Conservation (phyloP, 2,113 vertebrate genomes). For the Anseranas semipalmata region DNA sequence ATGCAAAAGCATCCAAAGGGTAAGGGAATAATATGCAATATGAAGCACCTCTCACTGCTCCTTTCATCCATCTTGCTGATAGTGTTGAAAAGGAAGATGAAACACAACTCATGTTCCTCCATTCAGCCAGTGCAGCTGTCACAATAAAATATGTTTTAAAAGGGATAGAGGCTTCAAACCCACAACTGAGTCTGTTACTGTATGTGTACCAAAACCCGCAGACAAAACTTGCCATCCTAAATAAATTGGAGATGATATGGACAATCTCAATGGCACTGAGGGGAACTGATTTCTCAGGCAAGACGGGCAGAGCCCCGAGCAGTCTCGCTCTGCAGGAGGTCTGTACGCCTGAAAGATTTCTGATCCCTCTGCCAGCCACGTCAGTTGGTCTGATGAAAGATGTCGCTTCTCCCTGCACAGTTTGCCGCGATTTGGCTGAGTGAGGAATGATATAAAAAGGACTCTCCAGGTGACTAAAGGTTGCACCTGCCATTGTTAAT, state of each 20-base stretch:
- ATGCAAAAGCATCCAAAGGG: background rate
- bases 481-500: background rate
- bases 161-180: background rate
- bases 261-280: background rate
- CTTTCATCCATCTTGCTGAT: background rate
- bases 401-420: fast-evolving
- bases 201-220: background rate
- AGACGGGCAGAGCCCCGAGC: background rate
- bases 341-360: background rate
- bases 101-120: background rate
- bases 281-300: background rate
- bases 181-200: background rate
- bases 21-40: background rate
- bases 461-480: background rate
- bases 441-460: background rate
- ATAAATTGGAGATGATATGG: background rate
- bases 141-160: background rate
- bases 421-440: background rate
- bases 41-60: background rate
- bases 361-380: background rate
- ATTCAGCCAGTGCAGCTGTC: background rate
- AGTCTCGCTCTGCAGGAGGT: background rate
- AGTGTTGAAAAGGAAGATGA: background rate
- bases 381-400: background rate
- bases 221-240: background rate